These are phyloP conservation scores for Dolichallabes microphthalmus DNA, from an alignment of 2,113 vertebrate genomes.

Conservation along the genomic window DNA sequence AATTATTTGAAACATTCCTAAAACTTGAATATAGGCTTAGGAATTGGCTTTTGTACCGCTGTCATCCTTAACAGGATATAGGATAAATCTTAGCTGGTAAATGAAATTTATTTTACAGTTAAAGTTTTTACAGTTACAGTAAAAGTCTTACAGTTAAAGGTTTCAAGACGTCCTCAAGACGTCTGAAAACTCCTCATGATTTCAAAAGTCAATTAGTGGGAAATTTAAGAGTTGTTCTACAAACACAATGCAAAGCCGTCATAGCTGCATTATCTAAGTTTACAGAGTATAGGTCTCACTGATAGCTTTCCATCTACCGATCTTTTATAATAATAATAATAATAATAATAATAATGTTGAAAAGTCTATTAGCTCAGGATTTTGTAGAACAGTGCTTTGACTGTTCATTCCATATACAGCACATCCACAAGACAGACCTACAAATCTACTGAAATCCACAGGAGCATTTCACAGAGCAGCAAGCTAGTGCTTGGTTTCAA, in stretches of 20 bases:
- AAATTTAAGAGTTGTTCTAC: not conserved
- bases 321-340: no score
- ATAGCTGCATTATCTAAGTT: not conserved
- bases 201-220: not conserved
- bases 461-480: not conserved
- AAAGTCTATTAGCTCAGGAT: not conserved
- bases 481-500: not conserved
- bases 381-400: not conserved
- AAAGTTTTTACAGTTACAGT: no score
- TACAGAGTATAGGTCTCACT: not conserved
- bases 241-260: not conserved
- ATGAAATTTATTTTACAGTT: not conserved
- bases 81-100: not conserved
- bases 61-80: not conserved
- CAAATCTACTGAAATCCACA: not conserved
- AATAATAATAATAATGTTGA: no score
- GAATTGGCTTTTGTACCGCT: not conserved
- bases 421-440: not conserved
- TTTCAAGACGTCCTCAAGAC: no score
- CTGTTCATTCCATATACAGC: not conserved
- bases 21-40: not conserved
- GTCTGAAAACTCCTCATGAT: not conserved
- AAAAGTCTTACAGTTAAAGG: no score
- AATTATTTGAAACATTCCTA: not conserved
- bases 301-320: slow-evolving; percentile 5